Conservation (phyloP, 2,797 vertebrate genomes). For the Toxotes lorentzi region DNA sequence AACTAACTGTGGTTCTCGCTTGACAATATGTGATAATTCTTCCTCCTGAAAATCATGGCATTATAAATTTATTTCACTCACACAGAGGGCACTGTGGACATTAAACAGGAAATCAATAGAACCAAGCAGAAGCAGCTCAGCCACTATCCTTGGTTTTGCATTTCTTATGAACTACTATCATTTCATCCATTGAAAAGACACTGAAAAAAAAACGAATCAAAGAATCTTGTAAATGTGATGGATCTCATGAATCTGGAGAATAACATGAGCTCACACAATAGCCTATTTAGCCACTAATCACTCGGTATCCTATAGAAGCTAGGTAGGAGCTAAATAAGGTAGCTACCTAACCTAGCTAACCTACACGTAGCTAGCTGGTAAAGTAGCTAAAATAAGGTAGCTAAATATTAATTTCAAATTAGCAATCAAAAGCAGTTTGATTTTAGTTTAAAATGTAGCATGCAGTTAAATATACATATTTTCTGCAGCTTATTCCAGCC, state of each 20-base stretch:
- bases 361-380: background rate
- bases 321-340: background rate
- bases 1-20: constrained; percentile 5
- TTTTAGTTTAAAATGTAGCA: background rate
- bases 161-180: background rate
- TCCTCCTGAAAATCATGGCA: background rate
- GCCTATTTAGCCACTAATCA: background rate
- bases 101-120: background rate
- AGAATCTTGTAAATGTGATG: background rate
- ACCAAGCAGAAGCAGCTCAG: background rate
- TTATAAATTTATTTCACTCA: constrained; percentile 4
- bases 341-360: background rate
- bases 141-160: background rate
- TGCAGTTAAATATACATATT: background rate
- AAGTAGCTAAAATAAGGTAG: background rate
- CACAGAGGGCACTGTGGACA: background rate
- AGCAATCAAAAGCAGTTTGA: too few relatives aligned
- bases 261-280: too few relatives aligned
- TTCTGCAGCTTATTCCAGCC: background rate
- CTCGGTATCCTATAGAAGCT: background rate
- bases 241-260: background rate
- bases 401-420: background rate
- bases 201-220: background rate
- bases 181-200: background rate
- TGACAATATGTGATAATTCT: background rate